These are phyloP conservation scores for Chrosomus eos DNA, from an alignment of 2,797 vertebrate genomes.

Conservation along the genomic window DNA sequence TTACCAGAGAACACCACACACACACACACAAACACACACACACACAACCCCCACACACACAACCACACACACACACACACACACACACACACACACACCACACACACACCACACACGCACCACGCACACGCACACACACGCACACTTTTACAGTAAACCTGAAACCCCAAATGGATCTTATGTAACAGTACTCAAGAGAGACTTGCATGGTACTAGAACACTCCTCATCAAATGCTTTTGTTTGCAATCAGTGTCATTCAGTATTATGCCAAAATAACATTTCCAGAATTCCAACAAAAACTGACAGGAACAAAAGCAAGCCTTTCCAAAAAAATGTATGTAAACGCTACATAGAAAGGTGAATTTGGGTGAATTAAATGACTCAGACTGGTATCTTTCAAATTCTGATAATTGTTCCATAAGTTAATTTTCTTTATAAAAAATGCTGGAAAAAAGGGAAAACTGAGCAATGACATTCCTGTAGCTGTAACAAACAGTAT, in stretches of 20 bases:
- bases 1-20: conserved; percentile 8
- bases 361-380: not conserved
- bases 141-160: conserved; percentile 64
- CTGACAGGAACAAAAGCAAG: not conserved
- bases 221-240: not conserved
- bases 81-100: conserved; percentile 72
- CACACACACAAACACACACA: conserved; percentile 70
- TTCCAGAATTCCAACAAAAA: not conserved
- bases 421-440: not conserved
- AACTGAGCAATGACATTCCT: not conserved
- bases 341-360: not conserved
- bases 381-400: no score
- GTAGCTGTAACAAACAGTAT: not conserved
- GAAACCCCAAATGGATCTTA: conserved; percentile 59
- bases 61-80: conserved; percentile 57
- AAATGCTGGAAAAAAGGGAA: not conserved
- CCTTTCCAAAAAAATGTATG: not conserved
- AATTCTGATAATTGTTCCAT: no score
- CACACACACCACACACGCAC: conserved; percentile 71
- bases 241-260: not conserved
- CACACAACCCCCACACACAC: conserved; percentile 68
- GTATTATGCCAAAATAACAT: conserved; percentile 5
- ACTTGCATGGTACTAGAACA: conserved; percentile 11
- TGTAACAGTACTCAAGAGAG: conserved; percentile 49
- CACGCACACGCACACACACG: conserved; percentile 71